Conservation (phyloP, 2,888 invertebrate species). For the Andrena bucephala region DNA sequence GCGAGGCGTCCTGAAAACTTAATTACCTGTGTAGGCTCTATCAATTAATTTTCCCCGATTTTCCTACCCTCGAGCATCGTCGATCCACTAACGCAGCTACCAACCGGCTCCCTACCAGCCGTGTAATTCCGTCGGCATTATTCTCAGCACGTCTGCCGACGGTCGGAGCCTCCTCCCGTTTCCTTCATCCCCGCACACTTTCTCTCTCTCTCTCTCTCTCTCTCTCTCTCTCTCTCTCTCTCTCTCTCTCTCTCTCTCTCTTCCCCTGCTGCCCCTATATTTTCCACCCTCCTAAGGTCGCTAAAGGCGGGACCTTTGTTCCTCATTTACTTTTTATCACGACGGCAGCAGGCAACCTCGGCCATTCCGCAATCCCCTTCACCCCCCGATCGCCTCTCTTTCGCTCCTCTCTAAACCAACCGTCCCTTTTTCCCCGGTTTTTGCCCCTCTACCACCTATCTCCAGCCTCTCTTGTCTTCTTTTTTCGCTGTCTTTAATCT, state of each 20-base stretch:
- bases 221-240: slow-evolving; percentile 15
- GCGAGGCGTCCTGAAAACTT: slow-evolving; percentile 79
- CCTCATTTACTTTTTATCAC: slow-evolving; percentile 85
- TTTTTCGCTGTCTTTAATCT: slow-evolving; percentile 46
- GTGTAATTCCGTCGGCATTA: slow-evolving; percentile 83
- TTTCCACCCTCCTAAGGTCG: slow-evolving; percentile 62
- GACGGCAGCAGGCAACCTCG: slow-evolving; percentile 72
- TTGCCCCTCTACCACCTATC: background rate
- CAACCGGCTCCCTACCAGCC: slow-evolving; percentile 73
- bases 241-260: slow-evolving; percentile 17
- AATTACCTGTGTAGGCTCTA: slow-evolving; percentile 84
- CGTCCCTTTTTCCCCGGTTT: slow-evolving; percentile 35
- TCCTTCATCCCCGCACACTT: slow-evolving; percentile 42
- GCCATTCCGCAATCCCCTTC: slow-evolving; percentile 70
- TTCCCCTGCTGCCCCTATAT: slow-evolving; percentile 64
- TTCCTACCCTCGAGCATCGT: slow-evolving; percentile 75
- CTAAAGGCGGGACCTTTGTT: slow-evolving; percentile 80
- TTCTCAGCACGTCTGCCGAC: slow-evolving; percentile 83
- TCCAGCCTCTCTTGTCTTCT: slow-evolving; percentile 11
- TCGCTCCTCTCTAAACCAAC: slow-evolving; percentile 45
- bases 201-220: slow-evolving; percentile 29
- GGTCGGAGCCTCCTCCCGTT: slow-evolving; percentile 73
- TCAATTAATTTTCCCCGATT: slow-evolving; percentile 85
- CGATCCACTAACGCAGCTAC: slow-evolving; percentile 57
- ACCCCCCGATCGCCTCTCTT: slow-evolving; percentile 39